Evolutionary conservation across 2,888 invertebrate species (phyloP), one percentile per base, ranked within the genome.

Genomic region (Mythimna loreyi): DNA sequence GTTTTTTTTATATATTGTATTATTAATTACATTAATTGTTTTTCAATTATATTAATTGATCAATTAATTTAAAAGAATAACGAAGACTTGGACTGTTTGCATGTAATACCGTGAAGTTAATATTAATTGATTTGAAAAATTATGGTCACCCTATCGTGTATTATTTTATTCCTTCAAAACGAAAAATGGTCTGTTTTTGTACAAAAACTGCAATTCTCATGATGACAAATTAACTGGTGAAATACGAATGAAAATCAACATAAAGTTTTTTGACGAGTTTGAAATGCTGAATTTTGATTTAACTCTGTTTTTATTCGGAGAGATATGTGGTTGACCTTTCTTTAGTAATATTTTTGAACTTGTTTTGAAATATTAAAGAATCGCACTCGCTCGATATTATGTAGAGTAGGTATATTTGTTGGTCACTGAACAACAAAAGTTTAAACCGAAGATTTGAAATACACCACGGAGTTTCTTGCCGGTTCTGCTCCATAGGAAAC

Each of bases 191-290:
- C n/a, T 72, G 72, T 61, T 64, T 65, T 52, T 30, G 28, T 45
- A 58, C 30, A 82, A 82, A 82, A 82, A 82, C 57, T 11, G 57
- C 72, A 77, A 82, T 80, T 75, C 72, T 70, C 67, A 68, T 74
- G 58, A 73, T 85, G 86, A 86, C 81, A 85, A 84, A 85, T 84
- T 80, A 80, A 76, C 80, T 78, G 62, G 57, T 72, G 72, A 77
- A 75, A 62, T 74, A 69, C 69, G 60, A 67, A 74, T 69, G 63
- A 72, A 73, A 71, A 70, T 52, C 53, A 67, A 71, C 58, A 40
- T 40, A 66, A 72, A 61, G 61, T 63, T 64, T 70, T 72, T 75
- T 80, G 69, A 67, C 65, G 67, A 67, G 59, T 59, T 55, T 56
- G 75, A 13, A 55, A 33, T 21, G 33, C 55, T 33, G 55, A 67